Percentiles rank a stretch among this genome's conserved stretches.
These are phyloP conservation scores for Scaeva pyrastri DNA, from an alignment of 2,888 invertebrate species.

Conservation along the genomic window DNA sequence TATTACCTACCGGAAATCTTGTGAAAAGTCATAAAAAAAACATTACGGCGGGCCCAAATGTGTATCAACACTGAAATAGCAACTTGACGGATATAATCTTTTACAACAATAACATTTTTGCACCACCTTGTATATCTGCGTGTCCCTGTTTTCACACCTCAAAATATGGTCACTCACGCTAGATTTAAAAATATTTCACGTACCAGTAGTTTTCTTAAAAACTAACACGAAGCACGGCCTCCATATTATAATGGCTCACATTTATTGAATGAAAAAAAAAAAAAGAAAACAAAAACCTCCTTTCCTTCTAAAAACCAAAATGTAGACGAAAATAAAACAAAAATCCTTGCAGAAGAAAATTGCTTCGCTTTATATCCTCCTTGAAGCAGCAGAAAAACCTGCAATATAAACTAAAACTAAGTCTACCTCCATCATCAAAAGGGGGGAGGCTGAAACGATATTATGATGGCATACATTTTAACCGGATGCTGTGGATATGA, in stretches of 20 bases:
- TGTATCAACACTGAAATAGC: too few relatives aligned
- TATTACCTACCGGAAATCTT: too few relatives aligned
- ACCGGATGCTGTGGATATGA: slow-evolving; percentile 8
- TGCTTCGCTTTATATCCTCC: neutral
- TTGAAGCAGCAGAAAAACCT: neutral
- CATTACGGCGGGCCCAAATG: too few relatives aligned
- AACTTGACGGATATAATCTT: too few relatives aligned
- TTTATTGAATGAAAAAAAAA: neutral
- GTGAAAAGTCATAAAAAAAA: too few relatives aligned
- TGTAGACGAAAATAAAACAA: neutral
- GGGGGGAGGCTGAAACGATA: neutral
- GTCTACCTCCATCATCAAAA: neutral
- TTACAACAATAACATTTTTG: too few relatives aligned
- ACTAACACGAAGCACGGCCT: neutral
- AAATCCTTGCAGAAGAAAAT: neutral
- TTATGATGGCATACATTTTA: slow-evolving; percentile 19
- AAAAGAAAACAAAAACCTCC: neutral
- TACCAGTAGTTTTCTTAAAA: too few relatives aligned
- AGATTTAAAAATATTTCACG: too few relatives aligned
- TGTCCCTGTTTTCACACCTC: too few relatives aligned
- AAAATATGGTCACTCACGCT: too few relatives aligned
- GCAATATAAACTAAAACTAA: neutral
- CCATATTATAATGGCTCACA: neutral
- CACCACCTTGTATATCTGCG: too few relatives aligned
- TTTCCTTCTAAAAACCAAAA: neutral